Evolutionary conservation across 2,888 invertebrate species (phyloP), one percentile per base, ranked within the genome.

Genomic region (Agrochola lychnidis): DNA sequence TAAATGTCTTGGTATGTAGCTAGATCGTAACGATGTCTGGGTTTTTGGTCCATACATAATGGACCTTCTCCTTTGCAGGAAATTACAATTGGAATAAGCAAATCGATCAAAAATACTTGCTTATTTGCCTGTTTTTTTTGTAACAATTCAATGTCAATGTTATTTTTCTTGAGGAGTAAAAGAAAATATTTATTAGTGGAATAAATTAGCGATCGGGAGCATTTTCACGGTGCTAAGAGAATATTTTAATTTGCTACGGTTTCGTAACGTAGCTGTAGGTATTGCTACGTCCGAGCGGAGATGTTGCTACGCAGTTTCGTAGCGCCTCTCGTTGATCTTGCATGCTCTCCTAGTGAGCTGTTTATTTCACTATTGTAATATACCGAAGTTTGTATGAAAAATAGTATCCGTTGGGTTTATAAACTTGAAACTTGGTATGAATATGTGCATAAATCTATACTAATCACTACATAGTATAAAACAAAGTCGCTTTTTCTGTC

Each of bases 241-340:
- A 59, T 14, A 36, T 51, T 14, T 48, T 16, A 36, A n/a, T n/a
- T 25, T 36, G 62, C 53, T 80, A 48, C 45, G 61, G 22, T 45
- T 45, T 62, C 61, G 45, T 40, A 30, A n/a, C 40, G 30, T 42
- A 6, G 25, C 64, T 19, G 25, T 19, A 45, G 19, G 25, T 45
- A 19, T n/a, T 40, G 62, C 81, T 81, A 56, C 74, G 56, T n/a
- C 14, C 19, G 4, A 63, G 48, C 4, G n/a, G 16, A 14, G 30
- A 51, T 74, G 22, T 42, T 42, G 78, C 81, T 81, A 78, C 78
- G 81, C 30, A 42, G 14, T 74, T 78, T 81, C 81, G 78, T 78
- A 81, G 81, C 81, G 12, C 40, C 16, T 25, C 42, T 12, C 30
- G 9, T 30, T 62, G 53, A n/a, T 45, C 25, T 48, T 40, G 73